Conservation (phyloP, 2,888 invertebrate species). For the Teleiodes luculella region DNA sequence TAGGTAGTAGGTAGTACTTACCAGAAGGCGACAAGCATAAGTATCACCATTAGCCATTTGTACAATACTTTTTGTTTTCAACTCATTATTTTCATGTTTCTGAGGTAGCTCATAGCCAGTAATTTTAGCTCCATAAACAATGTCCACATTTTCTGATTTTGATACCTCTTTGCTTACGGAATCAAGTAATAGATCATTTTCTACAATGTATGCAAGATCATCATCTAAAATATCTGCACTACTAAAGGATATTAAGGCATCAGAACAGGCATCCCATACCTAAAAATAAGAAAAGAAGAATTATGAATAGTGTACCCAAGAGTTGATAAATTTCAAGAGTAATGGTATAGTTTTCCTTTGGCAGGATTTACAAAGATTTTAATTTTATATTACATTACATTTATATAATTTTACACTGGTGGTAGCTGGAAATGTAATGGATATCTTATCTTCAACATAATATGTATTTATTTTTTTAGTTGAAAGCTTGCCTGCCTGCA, state of each 20-base stretch:
- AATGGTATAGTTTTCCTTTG: no score
- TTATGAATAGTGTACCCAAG: no score
- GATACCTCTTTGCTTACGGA: conserved; percentile 82
- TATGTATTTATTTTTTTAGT: no score
- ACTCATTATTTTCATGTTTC: conserved; percentile 36
- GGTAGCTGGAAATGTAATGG: no score
- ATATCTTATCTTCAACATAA: no score
- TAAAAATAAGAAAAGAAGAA: no score
- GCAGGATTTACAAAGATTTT: no score
- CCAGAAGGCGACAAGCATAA: conserved; percentile 83
- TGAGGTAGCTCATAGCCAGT: conserved; percentile 80
- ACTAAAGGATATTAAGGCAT: conserved; percentile 92
- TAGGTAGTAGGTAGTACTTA: conserved; percentile 64
- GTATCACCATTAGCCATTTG: conserved; percentile 81
- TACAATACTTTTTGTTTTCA: conserved; percentile 58
- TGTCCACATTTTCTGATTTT: conserved; percentile 76
- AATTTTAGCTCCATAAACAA: conserved; percentile 84
- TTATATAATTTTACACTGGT: no score
- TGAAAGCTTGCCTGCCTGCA: no score
- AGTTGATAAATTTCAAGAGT: no score
- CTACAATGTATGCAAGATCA: conserved; percentile 94
- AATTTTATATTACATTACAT: no score
- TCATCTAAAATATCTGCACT: conserved; percentile 82
- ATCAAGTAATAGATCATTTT: conserved; percentile 92
- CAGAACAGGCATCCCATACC: conserved; percentile 97